These are phyloP conservation scores for Eolophus roseicapilla DNA, from an alignment of 2,113 vertebrate genomes.

Conservation along the genomic window DNA sequence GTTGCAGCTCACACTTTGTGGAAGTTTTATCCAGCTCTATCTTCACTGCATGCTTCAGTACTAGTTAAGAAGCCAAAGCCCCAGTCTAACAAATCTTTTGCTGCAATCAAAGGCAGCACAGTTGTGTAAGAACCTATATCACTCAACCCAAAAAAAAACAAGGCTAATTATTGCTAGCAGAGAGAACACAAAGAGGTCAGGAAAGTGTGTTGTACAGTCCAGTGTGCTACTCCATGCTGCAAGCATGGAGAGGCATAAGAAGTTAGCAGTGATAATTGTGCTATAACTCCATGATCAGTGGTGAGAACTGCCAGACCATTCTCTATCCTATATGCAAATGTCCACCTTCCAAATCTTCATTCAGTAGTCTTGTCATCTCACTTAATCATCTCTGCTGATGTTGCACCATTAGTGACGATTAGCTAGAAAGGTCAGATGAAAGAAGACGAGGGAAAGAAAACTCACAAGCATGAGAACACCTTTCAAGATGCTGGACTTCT, in stretches of 20 bases:
- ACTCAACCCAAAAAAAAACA: neutral
- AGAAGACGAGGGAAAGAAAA: neutral
- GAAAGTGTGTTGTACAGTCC: neutral
- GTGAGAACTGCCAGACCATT: neutral
- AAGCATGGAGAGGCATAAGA: neutral
- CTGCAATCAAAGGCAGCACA: neutral
- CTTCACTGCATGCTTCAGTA: neutral
- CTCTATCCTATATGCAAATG: neutral
- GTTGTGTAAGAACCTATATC: neutral
- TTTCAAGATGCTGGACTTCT: neutral
- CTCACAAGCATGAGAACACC: neutral
- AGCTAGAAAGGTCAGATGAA: neutral
- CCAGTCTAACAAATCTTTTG: neutral
- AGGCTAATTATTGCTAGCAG: neutral
- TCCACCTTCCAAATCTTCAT: neutral
- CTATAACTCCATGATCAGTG: neutral
- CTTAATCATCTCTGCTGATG: neutral
- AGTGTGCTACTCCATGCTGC: neutral
- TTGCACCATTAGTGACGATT: neutral
- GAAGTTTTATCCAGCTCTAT: neutral
- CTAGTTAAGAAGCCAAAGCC: neutral
- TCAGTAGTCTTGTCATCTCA: neutral
- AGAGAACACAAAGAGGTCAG: neutral
- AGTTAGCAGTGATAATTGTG: neutral
- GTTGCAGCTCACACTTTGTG: neutral